A percentile compares a stretch with the other conserved stretches of the same genome.
Conservation (phyloP, 1,140 invertebrate genomes). For the Drosophila arizonae region DNA sequence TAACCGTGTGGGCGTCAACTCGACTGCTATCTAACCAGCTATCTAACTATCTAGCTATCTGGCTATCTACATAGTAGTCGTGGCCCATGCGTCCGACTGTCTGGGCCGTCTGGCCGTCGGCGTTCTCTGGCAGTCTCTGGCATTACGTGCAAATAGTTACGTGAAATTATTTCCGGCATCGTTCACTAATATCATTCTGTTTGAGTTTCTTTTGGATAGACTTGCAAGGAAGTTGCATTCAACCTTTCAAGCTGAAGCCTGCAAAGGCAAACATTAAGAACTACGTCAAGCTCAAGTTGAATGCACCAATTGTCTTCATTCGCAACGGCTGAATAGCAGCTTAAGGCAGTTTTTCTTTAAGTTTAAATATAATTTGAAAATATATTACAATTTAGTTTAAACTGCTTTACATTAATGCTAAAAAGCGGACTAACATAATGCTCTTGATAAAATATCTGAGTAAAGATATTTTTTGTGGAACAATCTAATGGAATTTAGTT, state of each 20-base stretch:
- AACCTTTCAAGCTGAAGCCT: constrained; percentile 40
- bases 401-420: no score
- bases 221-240: constrained; percentile 67
- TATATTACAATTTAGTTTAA: no score
- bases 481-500: no score
- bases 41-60: constrained; percentile 13
- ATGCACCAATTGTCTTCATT: constrained; percentile 1
- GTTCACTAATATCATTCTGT: constrained; percentile 70
- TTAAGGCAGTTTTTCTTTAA: no score
- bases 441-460: no score
- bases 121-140: background rate
- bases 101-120: background rate
- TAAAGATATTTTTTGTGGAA: no score
- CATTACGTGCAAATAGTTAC: constrained; percentile 75
- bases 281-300: background rate
- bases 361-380: no score
- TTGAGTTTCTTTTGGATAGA: constrained; percentile 50
- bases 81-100: constrained; percentile 18
- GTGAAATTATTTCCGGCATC: constrained; percentile 78
- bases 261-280: constrained; percentile 45
- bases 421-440: no score
- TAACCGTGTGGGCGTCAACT: constrained; percentile 41
- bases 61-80: background rate
- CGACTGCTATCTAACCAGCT: constrained; percentile 26
- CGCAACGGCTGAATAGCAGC: no score